A percentile compares a stretch with the other conserved stretches of the same genome.
phyloP scores from a whole-genome alignment of 2,113 vertebrate species.

The Cololabis saira region DNA sequence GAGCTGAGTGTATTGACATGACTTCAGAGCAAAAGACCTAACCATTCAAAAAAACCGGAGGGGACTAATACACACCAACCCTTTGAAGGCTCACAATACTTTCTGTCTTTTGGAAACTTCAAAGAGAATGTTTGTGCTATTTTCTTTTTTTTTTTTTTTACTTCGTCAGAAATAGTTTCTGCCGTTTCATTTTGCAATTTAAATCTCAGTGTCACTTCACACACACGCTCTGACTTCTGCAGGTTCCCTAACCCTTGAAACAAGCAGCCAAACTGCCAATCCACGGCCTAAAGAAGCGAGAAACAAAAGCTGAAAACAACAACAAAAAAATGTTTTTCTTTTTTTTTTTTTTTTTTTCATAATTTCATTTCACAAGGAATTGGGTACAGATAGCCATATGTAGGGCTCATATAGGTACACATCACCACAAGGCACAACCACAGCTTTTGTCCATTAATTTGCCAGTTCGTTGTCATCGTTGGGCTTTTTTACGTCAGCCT shows the following conservation, averaged over 20 bases:
- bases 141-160: constrained; percentile 38
- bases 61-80: constrained; percentile 21
- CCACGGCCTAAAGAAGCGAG: neutral
- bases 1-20: neutral
- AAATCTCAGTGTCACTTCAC: constrained; percentile 39
- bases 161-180: constrained; percentile 34
- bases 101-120: constrained; percentile 47
- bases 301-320: neutral
- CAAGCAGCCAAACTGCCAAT: constrained; percentile 7
- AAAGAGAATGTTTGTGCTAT: constrained; percentile 48
- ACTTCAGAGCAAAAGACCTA: constrained; percentile 17
- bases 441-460: constrained; percentile 36
- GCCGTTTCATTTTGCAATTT: constrained; percentile 35
- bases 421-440: neutral
- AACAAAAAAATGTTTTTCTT: neutral
- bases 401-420: neutral
- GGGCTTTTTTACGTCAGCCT: constrained; percentile 51
- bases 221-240: constrained; percentile 10
- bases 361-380: too few species aligned
- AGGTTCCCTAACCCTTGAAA: neutral
- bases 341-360: too few species aligned
- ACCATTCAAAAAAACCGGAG: constrained; percentile 26
- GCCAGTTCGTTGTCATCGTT: constrained; percentile 38
- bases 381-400: neutral
- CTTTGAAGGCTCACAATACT: constrained; percentile 51